Evolutionary conservation across 2,888 invertebrate species (phyloP).

Genomic region (Muschampia plurimacula): DNA sequence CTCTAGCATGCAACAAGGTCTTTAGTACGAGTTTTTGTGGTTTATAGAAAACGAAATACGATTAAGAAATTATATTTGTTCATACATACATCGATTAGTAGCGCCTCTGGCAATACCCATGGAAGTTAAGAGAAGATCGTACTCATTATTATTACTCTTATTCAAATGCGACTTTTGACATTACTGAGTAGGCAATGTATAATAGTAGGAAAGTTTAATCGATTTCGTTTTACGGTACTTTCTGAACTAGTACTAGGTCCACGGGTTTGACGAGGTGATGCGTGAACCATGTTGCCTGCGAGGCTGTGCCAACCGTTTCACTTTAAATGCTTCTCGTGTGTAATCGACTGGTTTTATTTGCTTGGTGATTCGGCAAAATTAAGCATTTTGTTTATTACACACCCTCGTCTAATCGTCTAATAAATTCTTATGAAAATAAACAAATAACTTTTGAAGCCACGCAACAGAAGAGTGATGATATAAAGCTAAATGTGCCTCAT

Average conservation of each 20-base stretch:
- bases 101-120: too few species aligned
- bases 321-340: slow-evolving; percentile 20
- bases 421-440: slow-evolving; percentile 21
- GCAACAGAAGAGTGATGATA: slow-evolving; percentile 18
- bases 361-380: slow-evolving; percentile 50
- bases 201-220: not conserved
- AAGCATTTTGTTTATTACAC: slow-evolving; percentile 30
- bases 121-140: not conserved
- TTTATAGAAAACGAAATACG: not conserved
- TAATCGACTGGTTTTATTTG: slow-evolving; percentile 26
- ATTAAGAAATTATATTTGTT: not conserved
- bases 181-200: not conserved
- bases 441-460: slow-evolving; percentile 17
- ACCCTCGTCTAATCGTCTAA: slow-evolving; percentile 12
- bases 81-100: too few species aligned
- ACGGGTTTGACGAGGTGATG: not conserved
- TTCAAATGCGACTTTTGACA: not conserved
- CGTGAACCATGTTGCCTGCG: slow-evolving; percentile 29
- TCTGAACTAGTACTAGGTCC: not conserved
- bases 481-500: slow-evolving; percentile 31
- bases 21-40: not conserved
- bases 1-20: too few species aligned
- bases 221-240: not conserved
- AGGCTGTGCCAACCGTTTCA: slow-evolving; percentile 44
- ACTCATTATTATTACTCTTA: not conserved